Evolutionary conservation across 2,113 vertebrate genomes (phyloP).

Genomic region (Pelecanoides urinatrix): DNA sequence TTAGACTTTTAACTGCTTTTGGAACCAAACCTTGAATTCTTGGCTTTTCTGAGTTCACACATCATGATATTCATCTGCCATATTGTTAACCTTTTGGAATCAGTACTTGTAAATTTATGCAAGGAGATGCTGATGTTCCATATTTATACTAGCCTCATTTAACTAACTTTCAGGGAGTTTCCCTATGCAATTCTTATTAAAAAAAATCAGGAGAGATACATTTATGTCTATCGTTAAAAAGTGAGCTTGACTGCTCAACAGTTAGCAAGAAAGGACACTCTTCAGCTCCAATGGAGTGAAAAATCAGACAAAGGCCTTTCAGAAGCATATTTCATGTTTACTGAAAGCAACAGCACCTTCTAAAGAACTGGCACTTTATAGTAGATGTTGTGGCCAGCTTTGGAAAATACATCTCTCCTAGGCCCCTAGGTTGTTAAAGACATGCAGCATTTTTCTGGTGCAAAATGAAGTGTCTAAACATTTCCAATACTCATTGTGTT

Average conservation of each 20-base stretch:
- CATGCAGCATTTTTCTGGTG: not conserved
- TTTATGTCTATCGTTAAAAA: not conserved
- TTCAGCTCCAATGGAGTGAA: not conserved
- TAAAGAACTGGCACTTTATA: not conserved
- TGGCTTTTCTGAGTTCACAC: not conserved
- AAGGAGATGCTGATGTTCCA: not conserved
- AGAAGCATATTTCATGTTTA: not conserved
- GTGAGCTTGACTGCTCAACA: not conserved
- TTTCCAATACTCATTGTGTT: not conserved
- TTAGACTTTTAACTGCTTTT: slow-evolving; percentile 31
- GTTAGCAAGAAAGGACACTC: not conserved
- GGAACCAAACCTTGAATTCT: slow-evolving; percentile 2
- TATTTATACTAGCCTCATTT: not conserved
- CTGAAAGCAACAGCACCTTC: not conserved
- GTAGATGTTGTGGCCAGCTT: not conserved
- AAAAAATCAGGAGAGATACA: not conserved
- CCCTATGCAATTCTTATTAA: not conserved
- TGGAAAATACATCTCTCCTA: not conserved
- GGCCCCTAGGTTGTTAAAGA: not conserved
- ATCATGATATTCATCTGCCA: not conserved
- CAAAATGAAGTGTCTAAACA: not conserved
- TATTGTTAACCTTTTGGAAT: slow-evolving; percentile 25
- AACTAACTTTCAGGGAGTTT: not conserved
- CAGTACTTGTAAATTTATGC: slow-evolving; percentile 28
- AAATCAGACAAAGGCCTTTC: not conserved